These are phyloP conservation scores for Chromoteleia sp. DNA, from an alignment of 2,888 invertebrate genomes.

Conservation along the genomic window DNA sequence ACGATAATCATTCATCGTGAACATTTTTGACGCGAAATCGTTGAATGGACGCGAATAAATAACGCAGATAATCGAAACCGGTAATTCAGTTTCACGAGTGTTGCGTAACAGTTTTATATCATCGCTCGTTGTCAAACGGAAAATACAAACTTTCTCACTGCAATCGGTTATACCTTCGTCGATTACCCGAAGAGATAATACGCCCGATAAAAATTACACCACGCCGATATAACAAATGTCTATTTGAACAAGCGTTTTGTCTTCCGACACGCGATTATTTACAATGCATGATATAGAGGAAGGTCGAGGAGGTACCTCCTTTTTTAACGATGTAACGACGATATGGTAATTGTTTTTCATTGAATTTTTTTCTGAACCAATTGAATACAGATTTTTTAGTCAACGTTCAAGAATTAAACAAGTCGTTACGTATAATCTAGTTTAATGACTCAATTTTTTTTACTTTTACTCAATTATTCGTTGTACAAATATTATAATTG, in stretches of 20 bases:
- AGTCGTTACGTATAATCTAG: no score
- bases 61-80: slow-evolving; percentile 57
- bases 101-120: slow-evolving; percentile 64
- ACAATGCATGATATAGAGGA: slow-evolving; percentile 12
- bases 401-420: neutral
- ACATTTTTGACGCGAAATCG: slow-evolving; percentile 36
- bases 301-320: slow-evolving; percentile 10
- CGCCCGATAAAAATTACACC: slow-evolving; percentile 48
- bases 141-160: slow-evolving; percentile 61
- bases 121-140: slow-evolving; percentile 48
- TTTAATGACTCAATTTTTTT: no score
- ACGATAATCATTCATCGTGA: slow-evolving; percentile 41
- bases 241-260: slow-evolving; percentile 42
- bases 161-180: slow-evolving; percentile 48
- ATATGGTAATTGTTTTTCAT: slow-evolving; percentile 32
- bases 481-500: no score
- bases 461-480: no score
- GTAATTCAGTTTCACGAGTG: slow-evolving; percentile 55
- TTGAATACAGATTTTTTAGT: no score
- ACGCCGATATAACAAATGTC: slow-evolving; percentile 46
- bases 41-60: slow-evolving; percentile 51
- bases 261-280: slow-evolving; percentile 49
- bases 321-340: slow-evolving; percentile 4
- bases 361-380: no score
- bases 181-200: slow-evolving; percentile 57